phyloP scores from a whole-genome alignment of 2,888 invertebrate species.

The Dione juno region DNA sequence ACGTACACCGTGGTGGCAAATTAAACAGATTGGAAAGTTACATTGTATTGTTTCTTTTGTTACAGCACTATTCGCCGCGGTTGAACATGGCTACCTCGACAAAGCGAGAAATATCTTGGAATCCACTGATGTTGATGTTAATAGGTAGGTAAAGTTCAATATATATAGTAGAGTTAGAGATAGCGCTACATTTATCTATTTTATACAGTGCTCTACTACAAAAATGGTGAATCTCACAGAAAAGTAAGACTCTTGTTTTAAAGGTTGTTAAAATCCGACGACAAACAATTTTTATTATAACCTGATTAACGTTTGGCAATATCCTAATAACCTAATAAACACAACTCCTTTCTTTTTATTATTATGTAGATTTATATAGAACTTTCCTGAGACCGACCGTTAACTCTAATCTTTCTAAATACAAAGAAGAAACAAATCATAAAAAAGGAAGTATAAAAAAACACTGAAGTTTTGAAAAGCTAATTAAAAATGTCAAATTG shows the following conservation, averaged over 20 bases:
- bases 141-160: slow-evolving; percentile 90
- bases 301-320: no score
- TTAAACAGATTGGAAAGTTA: slow-evolving; percentile 29
- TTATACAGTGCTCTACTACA: neutral
- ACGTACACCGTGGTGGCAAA: slow-evolving; percentile 1
- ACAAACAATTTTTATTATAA: no score
- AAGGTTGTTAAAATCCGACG: no score
- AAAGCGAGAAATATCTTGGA: slow-evolving; percentile 95
- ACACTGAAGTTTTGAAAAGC: no score
- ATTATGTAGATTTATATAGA: no score
- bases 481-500: neutral
- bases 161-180: neutral
- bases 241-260: no score
- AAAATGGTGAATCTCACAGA: neutral
- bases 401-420: no score
- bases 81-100: slow-evolving; percentile 97
- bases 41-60: slow-evolving; percentile 52
- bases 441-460: no score
- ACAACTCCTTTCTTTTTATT: no score
- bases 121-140: slow-evolving; percentile 96
- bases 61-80: slow-evolving; percentile 96
- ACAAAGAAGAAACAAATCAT: no score
- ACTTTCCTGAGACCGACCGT: no score
- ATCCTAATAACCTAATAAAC: no score
- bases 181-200: neutral